Evolutionary conservation across 2,797 vertebrate species (phyloP), one percentile per base, ranked within the genome.

Genomic region (Enteromius argenteus): DNA sequence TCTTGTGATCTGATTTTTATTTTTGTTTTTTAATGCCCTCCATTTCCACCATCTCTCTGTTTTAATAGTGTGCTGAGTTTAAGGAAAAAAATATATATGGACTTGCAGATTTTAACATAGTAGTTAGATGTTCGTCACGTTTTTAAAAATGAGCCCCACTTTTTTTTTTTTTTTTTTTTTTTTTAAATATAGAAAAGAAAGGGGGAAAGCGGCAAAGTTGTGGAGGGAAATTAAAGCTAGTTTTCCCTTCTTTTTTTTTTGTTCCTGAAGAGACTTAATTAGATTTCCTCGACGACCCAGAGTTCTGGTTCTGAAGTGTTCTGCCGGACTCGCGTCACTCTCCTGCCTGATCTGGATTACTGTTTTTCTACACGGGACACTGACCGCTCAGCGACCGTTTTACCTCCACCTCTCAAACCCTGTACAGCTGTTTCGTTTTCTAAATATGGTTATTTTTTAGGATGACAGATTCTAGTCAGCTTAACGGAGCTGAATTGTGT

Each of bases 1-100:
- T 99, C 91, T 97, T 99, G 96, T 99, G 97, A 99, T 94, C 11
- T 56, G 72, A 32, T 87, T 79, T n/a, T 15, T 49, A 4, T 46
- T 46, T 53, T 88, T 84, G 32, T 39, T 37, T 49, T 15, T 35
- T 23, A 86, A 87, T 81, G 85, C 78, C 80, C 87, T 60, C 80
- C 84, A 84, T 83, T 78, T 80, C 66, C 78, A 81, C 46, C 74
- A 75, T 64, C 80, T 81, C 81, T 66, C 78, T 76, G 66, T 89
- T 89, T 89, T 92, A 84, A 91, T 88, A 94, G 92, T 90, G 86
- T 89, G 88, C 89, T 89, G 90, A 89, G 91, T 92, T 91, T 89
- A 89, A 88, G 92, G 88, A 82, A 84, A 60, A 62, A 91, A 92
- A 86, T 86, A 88, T 92, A 90, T 93, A 93, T 90, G 88, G 91